Evolutionary conservation across 2,797 vertebrate genomes (phyloP), one percentile per base, ranked within the genome.

Genomic region (Poeciliopsis turneri): DNA sequence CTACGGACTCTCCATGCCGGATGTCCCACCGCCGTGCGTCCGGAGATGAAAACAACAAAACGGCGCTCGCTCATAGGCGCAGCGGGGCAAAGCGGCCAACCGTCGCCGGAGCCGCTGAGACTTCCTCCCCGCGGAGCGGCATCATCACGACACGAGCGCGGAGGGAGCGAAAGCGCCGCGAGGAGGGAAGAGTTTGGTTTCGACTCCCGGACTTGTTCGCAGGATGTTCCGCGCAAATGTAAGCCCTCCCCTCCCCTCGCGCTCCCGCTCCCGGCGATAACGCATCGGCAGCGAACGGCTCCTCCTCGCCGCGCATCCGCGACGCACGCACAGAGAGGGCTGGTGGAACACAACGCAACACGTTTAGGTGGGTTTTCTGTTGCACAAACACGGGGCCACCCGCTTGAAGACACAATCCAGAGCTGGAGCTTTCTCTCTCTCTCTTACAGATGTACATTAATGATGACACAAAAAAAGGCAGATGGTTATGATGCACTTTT

Each of bases 161-260:
- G 74, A 49, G 43, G 69, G 73, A 53, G 79, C 8, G 13, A 11
- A 15, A 15, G 28, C 33, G 79, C 33, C 2, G 47, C n/a, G 0
- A 68, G 43, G 13, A 25, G 0, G 25, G 36, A 39, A 39, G 36
- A 82, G 84, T 87, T 94, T 59, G 57, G 81, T 74, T 82, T 77
- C 33, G 72, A 87, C 28, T 75, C 75, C 90, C 81, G 74, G 86
- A 87, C 88, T 88, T 91, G 91, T 91, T 93, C 53, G 91, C 88
- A 90, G 93, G 93, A 93, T 92, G 93, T 92, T 92, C 92, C 81
- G 82, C 85, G 81, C 88, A 83, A 88, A 90, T 84, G 81, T 89
- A 88, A 93, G 83, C 89, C 91, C 92, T 90, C 92, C 93, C 39
- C 36, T 1, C 77, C 69, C 75, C 75, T 76, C 81, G 36, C 36